Conservation (phyloP, 2,113 vertebrate species). For the Hippocampus guttulatus region DNA sequence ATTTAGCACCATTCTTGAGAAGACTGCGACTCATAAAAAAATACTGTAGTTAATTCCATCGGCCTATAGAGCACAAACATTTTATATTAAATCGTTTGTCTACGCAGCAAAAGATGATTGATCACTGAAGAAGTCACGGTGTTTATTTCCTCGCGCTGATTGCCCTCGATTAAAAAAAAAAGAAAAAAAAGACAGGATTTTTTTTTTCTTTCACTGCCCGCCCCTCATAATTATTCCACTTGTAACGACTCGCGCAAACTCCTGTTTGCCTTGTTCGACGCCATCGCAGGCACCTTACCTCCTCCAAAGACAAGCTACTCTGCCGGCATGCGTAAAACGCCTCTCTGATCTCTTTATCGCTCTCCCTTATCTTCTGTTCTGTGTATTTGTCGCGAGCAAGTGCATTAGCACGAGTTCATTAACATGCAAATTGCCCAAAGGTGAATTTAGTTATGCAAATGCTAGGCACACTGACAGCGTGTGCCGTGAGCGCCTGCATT, state of each 20-base stretch:
- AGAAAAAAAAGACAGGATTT: neutral
- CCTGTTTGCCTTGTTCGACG: conserved; percentile 45
- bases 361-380: conserved; percentile 41
- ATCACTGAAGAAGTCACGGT: neutral
- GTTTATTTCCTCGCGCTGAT: conserved; percentile 2
- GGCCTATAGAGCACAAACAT: neutral
- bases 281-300: conserved; percentile 11
- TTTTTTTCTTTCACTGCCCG: neutral
- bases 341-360: conserved; percentile 56
- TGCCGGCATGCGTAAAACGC: conserved; percentile 35
- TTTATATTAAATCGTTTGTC: neutral
- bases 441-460: conserved; percentile 72
- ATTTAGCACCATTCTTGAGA: neutral
- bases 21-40: neutral
- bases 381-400: conserved; percentile 48
- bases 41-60: neutral
- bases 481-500: conserved; percentile 22
- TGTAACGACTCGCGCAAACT: conserved; percentile 40
- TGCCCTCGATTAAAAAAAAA: neutral
- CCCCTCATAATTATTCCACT: conserved; percentile 37
- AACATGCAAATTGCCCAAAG: conserved; percentile 72
- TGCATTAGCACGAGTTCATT: conserved; percentile 65
- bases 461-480: conserved; percentile 18
- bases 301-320: conserved; percentile 48
- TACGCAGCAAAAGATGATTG: neutral